Evolutionary conservation across 2,888 invertebrate species (phyloP), one percentile per base, ranked within the genome.

Genomic region (Chrysolina oricalcia): DNA sequence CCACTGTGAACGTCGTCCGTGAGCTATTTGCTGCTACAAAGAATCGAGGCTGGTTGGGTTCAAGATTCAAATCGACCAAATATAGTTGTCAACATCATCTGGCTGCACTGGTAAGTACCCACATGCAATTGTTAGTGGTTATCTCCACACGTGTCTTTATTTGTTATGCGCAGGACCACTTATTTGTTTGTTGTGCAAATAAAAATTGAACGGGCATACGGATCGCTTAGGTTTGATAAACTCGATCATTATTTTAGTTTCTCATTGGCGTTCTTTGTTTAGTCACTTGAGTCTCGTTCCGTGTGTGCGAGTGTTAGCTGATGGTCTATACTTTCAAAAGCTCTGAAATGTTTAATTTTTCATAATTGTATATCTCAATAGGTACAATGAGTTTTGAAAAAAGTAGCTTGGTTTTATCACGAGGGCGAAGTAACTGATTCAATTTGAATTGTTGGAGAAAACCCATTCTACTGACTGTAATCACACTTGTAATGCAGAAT

Each of bases 31-130:
- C 63, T 21, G 5, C 13, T 46, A 65, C 46, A 70, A 70, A 74
- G 73, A 70, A 74, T 59, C 59, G 65, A 64, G 59, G 59, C 27
- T 59, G 15, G 27, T n/a, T 67, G 68, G 17, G 46, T 82, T 85
- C 83, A 84, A 85, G 85, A 85, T 86, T 84, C 81, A 85, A 86
- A 86, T 86, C 86, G 86, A 86, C 85, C 86, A 85, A 84, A 83
- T 84, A 85, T 82, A 85, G 86, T 86, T 86, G 86, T 86, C 86
- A 86, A 86, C 86, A 84, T 80, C 82, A 80, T 77, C 80, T 80
- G 73, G 78, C 74, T 82, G 83, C 82, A 83, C 85, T 81, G 86
- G 86, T 86, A 86, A 86, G 86, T 87, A 84, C 85, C 84, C 84
- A 82, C 84, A 85, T 84, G 84, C 82, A 85, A 83, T 84, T 82